These are phyloP conservation scores for Lasioglossum baleicum DNA, from an alignment of 1,140 invertebrate species.

Conservation along the genomic window DNA sequence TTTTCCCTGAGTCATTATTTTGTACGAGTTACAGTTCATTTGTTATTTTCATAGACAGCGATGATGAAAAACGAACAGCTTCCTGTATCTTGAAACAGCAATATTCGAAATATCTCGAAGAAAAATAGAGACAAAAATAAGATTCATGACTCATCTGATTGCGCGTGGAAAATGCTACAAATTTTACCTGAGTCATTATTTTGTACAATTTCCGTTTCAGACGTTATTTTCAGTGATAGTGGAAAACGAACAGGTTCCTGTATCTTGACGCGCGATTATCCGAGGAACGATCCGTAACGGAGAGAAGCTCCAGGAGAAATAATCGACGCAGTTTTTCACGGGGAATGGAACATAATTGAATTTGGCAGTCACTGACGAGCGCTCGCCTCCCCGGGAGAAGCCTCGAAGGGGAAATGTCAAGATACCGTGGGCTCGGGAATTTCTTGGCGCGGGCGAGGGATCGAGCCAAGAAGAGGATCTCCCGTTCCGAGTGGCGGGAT, in stretches of 20 bases:
- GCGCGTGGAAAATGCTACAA: not conserved
- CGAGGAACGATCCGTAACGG: not conserved
- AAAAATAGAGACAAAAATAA: not conserved
- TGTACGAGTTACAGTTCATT: not conserved
- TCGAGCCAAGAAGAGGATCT: slow-evolving; percentile 12
- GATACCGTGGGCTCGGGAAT: not conserved
- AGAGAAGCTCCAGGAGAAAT: not conserved
- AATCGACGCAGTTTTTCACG: not conserved
- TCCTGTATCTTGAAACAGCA: too few relatives aligned
- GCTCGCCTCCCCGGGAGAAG: not conserved
- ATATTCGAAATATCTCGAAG: too few relatives aligned
- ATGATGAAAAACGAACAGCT: too few relatives aligned
- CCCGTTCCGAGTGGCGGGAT: slow-evolving; percentile 20
- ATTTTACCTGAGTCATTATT: not conserved
- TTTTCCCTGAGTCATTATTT: not conserved
- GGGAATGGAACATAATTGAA: not conserved
- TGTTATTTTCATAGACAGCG: not conserved
- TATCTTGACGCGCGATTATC: not conserved
- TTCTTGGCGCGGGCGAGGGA: not conserved
- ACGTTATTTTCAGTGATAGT: not conserved
- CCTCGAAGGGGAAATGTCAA: not conserved
- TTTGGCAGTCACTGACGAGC: not conserved
- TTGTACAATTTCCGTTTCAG: not conserved
- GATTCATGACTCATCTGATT: not conserved
- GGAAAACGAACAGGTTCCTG: not conserved